A percentile compares a stretch with the other conserved stretches of the same genome.
Conservation (phyloP, 2,113 vertebrate species). For the Tauraco erythrolophus region DNA sequence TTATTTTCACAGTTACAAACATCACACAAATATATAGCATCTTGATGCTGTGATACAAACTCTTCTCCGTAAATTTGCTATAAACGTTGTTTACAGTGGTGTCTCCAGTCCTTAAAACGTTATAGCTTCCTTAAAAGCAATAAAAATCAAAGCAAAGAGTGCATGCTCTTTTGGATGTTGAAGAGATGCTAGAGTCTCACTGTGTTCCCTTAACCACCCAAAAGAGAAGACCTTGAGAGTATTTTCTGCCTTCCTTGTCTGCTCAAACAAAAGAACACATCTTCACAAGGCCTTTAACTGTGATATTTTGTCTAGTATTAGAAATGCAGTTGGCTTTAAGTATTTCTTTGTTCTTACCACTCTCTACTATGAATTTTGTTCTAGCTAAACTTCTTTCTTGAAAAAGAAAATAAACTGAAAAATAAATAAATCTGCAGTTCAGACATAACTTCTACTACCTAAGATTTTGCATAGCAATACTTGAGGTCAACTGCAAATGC, state of each 20-base stretch:
- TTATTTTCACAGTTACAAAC: not conserved
- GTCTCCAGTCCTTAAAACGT: too few species aligned
- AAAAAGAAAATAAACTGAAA: not conserved
- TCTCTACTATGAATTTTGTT: not conserved
- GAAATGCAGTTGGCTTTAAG: not conserved
- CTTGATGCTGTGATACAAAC: not conserved
- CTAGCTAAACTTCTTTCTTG: not conserved
- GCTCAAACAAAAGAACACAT: rapidly evolving
- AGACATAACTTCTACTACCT: not conserved
- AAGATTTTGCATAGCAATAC: not conserved
- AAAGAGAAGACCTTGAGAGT: not conserved
- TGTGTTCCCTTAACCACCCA: not conserved
- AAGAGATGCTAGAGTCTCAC: not conserved
- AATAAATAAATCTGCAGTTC: not conserved
- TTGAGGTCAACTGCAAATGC: not conserved
- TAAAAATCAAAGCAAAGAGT: not conserved
- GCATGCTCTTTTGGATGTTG: not conserved
- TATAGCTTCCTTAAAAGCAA: not conserved
- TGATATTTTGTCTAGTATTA: not conserved
- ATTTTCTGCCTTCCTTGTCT: not conserved
- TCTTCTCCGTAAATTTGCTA: not conserved
- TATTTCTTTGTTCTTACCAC: not conserved
- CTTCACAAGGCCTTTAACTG: too few species aligned
- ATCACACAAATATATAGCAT: not conserved
- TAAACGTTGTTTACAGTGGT: not conserved